Conservation (phyloP, 2,113 vertebrate genomes). For the Etheostoma cragini region DNA sequence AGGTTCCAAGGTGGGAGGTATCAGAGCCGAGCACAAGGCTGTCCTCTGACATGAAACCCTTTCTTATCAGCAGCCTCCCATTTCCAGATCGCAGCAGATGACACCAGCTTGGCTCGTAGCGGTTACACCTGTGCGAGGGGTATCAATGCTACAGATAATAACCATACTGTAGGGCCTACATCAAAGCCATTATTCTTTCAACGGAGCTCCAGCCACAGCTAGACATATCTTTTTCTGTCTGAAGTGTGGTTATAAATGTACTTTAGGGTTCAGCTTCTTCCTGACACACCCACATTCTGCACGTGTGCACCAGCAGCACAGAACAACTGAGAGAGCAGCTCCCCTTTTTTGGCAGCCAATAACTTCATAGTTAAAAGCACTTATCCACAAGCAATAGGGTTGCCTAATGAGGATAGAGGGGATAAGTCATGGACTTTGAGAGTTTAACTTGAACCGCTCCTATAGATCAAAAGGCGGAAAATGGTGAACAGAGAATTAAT, state of each 20-base stretch:
- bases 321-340: neutral
- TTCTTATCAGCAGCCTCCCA: slow-evolving; percentile 69
- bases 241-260: neutral
- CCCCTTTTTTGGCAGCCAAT: neutral
- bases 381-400: slow-evolving; percentile 6
- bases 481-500: neutral
- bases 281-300: slow-evolving; percentile 8
- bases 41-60: slow-evolving; percentile 66
- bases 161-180: neutral
- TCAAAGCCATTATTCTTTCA: slow-evolving; percentile 21
- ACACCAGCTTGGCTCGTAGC: slow-evolving; percentile 47
- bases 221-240: neutral
- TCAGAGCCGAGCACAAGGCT: slow-evolving; percentile 35
- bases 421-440: neutral
- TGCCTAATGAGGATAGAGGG: neutral
- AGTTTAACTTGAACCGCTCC: accelerated
- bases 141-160: slow-evolving; percentile 12
- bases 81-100: slow-evolving; percentile 63
- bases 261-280: neutral
- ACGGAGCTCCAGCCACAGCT: neutral
- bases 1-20: slow-evolving; percentile 29
- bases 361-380: slow-evolving; percentile 16
- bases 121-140: neutral
- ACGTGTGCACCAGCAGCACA: slow-evolving; percentile 8
- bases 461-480: neutral